A percentile compares a stretch with the other conserved stretches of the same genome.
Conservation (phyloP, 2,797 vertebrate species). For the Echeneis naucrates region DNA sequence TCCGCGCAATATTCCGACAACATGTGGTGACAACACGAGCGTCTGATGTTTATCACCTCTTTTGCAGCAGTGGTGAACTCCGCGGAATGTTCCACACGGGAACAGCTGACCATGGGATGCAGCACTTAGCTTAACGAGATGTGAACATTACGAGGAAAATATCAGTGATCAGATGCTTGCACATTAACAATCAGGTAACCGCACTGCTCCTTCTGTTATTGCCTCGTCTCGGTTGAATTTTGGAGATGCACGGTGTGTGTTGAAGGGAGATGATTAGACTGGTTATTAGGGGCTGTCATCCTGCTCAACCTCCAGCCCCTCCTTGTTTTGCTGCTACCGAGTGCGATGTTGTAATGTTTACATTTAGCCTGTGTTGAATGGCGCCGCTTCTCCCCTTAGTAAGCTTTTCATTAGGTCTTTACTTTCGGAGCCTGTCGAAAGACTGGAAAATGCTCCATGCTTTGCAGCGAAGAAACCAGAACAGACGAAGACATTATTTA, state of each 20-base stretch:
- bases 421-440: slow-evolving; percentile 12
- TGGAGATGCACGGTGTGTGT: slow-evolving; percentile 42
- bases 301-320: slow-evolving; percentile 83
- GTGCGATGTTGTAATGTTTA: slow-evolving; percentile 86
- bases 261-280: slow-evolving; percentile 47
- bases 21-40: background rate
- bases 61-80: slow-evolving; percentile 82
- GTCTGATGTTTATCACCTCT: slow-evolving; percentile 71
- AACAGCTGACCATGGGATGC: slow-evolving; percentile 83
- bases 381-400: slow-evolving; percentile 25
- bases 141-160: slow-evolving; percentile 80
- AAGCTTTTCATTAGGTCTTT: slow-evolving; percentile 14
- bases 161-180: slow-evolving; percentile 81
- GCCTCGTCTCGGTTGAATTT: slow-evolving; percentile 32
- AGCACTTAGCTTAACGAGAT: slow-evolving; percentile 85
- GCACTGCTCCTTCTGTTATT: slow-evolving; percentile 39
- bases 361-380: slow-evolving; percentile 71
- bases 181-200: slow-evolving; percentile 87
- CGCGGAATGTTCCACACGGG: slow-evolving; percentile 86
- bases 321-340: slow-evolving; percentile 83
- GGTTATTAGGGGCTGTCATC: slow-evolving; percentile 72
- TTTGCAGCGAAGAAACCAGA: slow-evolving; percentile 20
- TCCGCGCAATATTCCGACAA: background rate
- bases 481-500: slow-evolving; percentile 45
- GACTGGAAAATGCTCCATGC: background rate